phyloP scores from a whole-genome alignment of 30 jellyfish, hydroid and myxozoan genomes.

The Pelagia noctiluca region DNA sequence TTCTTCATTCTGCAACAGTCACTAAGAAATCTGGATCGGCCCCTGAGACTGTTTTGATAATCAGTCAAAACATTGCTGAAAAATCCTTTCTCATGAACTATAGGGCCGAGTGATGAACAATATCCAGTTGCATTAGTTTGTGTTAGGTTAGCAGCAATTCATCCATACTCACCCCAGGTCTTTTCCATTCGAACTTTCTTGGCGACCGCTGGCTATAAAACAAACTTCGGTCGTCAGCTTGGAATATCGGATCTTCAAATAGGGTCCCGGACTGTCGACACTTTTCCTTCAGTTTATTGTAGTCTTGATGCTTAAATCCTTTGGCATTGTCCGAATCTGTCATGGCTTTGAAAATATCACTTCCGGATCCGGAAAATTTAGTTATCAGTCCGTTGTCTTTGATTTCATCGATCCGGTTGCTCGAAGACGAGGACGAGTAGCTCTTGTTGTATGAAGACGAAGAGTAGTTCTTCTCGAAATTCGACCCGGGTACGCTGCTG shows the following conservation, averaged over 20 bases:
- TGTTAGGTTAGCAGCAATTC: not conserved
- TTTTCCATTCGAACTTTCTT: slow-evolving; percentile 68
- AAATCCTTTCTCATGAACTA: not conserved
- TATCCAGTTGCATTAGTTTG: not conserved
- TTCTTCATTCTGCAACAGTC: not conserved
- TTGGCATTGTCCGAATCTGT: slow-evolving; percentile 54
- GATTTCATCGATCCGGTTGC: not conserved
- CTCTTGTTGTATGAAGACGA: slow-evolving; percentile 19
- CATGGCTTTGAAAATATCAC: slow-evolving; percentile 40
- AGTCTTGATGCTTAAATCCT: slow-evolving; percentile 63
- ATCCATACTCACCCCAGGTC: slow-evolving; percentile 69
- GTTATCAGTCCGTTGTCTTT: slow-evolving; percentile 42
- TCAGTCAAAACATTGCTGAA: no score
- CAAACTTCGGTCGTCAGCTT: slow-evolving; percentile 66
- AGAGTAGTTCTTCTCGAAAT: slow-evolving; percentile 23
- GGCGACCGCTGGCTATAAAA: slow-evolving; percentile 76
- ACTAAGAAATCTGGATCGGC: not conserved
- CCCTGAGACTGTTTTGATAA: not conserved
- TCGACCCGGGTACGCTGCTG: slow-evolving; percentile 56
- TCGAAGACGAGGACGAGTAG: slow-evolving; percentile 36
- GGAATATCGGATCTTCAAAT: slow-evolving; percentile 70
- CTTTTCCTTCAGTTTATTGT: slow-evolving; percentile 56
- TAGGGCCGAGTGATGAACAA: not conserved
- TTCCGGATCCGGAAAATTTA: slow-evolving; percentile 64
- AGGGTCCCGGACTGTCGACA: slow-evolving; percentile 62